phyloP scores from a whole-genome alignment of 2,113 vertebrate species.

The Passer montanus region DNA sequence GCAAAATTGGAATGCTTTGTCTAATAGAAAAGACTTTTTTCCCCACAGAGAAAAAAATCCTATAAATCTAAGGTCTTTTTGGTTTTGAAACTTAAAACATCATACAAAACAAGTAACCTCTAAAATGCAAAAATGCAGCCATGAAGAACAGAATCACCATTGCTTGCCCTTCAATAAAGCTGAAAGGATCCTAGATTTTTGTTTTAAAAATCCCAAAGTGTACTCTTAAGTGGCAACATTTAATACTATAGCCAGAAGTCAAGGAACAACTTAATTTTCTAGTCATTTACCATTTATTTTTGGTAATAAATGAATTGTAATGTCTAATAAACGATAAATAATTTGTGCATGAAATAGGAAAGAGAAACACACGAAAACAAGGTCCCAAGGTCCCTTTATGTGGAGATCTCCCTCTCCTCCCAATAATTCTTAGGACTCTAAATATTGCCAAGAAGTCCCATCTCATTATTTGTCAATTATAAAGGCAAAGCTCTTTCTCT shows the following conservation, averaged over 20 bases:
- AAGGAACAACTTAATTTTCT: neutral
- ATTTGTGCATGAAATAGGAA: neutral
- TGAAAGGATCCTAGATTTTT: neutral
- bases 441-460: neutral
- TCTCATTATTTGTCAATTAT: neutral
- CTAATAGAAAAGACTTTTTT: neutral
- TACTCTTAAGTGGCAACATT: neutral
- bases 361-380: neutral
- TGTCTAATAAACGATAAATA: neutral
- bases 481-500: neutral
- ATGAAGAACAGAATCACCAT: neutral
- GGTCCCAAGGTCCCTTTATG: neutral
- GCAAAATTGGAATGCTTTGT: neutral
- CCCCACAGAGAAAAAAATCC: neutral
- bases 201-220: neutral
- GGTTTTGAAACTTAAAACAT: neutral
- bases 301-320: neutral
- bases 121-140: neutral
- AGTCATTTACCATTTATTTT: neutral
- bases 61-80: neutral
- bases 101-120: neutral
- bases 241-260: neutral
- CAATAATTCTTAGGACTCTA: neutral
- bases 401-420: neutral
- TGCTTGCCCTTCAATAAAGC: neutral